Percentiles rank a stretch among this genome's conserved stretches.
Conservation (phyloP, 2,888 invertebrate genomes). For the Chalcosyrphus nemorum region DNA sequence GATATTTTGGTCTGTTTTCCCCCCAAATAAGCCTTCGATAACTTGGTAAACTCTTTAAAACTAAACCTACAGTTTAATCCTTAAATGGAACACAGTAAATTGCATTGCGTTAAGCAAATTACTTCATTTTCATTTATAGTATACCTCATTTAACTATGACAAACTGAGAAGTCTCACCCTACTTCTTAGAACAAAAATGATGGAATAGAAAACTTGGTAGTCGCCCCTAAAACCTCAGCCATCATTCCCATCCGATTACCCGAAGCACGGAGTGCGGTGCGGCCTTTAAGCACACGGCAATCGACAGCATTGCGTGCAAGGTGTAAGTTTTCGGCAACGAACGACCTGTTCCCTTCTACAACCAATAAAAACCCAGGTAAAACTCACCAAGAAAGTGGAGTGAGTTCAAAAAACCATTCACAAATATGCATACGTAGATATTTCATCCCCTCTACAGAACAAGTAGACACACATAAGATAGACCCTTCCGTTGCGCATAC, state of each 20-base stretch:
- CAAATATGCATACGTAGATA: constrained; percentile 42
- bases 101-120: neutral
- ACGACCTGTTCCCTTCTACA: constrained; percentile 58
- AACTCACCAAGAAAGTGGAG: constrained; percentile 33
- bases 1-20: no score
- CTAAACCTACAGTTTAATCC: no score
- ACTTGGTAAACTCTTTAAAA: no score
- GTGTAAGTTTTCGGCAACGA: constrained; percentile 66
- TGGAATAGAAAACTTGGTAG: constrained; percentile 34
- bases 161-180: neutral
- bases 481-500: constrained; percentile 55
- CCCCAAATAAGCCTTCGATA: no score
- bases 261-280: constrained; percentile 27
- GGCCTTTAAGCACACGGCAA: constrained; percentile 45
- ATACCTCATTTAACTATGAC: constrained; percentile 1
- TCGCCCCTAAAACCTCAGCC: constrained; percentile 52
- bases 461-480: neutral
- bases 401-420: constrained; percentile 59
- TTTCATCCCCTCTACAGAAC: constrained; percentile 38
- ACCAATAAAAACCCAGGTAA: constrained; percentile 59
- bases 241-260: constrained; percentile 26
- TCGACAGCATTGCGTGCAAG: constrained; percentile 70
- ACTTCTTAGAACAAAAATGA: neutral
- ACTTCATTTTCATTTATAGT: constrained; percentile 1
- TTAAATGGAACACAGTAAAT: neutral